Conservation (phyloP, 2,797 vertebrate species). For the Chrysocyon brachyurus region DNA sequence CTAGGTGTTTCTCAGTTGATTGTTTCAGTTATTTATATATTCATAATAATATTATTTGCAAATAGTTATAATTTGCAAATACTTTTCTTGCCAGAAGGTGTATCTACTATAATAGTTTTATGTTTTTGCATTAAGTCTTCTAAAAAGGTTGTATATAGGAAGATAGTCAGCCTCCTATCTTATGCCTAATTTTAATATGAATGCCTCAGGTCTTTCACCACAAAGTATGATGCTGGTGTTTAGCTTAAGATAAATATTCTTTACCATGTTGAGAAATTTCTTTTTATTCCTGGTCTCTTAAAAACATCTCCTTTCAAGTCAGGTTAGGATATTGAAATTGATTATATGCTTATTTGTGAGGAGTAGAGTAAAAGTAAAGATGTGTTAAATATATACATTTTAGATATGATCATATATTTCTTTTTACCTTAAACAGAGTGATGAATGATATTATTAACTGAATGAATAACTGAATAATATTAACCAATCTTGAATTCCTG, state of each 20-base stretch:
- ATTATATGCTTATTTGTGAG: not conserved
- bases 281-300: not conserved
- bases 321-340: not conserved
- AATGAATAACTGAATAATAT: not conserved
- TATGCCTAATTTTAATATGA: slow-evolving; percentile 2
- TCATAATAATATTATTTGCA: not conserved
- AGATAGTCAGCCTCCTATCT: not conserved
- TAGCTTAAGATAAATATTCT: slow-evolving; percentile 12
- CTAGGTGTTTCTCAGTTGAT: not conserved
- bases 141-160: not conserved
- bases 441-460: not conserved
- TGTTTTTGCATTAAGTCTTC: not conserved
- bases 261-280: not conserved
- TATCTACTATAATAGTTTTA: not conserved
- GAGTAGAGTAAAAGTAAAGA: not conserved
- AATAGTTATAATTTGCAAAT: not conserved
- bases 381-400: not conserved
- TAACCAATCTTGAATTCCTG: slow-evolving; percentile 42
- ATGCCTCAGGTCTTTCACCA: not conserved
- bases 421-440: not conserved
- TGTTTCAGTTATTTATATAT: slow-evolving; percentile 43
- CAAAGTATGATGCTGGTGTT: not conserved
- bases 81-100: not conserved
- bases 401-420: not conserved
- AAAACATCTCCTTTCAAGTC: not conserved